These are phyloP conservation scores for Erythrolamprus reginae DNA, from an alignment of 2,113 vertebrate genomes.

Conservation along the genomic window DNA sequence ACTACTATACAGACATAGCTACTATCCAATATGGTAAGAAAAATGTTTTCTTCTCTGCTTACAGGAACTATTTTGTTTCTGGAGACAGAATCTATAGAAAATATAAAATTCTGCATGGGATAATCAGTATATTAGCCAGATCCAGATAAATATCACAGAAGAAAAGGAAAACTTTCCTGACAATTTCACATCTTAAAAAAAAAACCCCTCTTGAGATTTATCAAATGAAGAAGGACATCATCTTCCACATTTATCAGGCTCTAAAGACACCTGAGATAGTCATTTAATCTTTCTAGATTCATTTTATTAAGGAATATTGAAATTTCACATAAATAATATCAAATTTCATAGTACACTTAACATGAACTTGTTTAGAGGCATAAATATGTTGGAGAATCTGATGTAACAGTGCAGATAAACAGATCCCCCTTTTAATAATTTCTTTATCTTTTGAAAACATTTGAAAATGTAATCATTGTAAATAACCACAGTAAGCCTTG, in stretches of 20 bases:
- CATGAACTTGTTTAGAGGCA: background rate
- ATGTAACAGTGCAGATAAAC: background rate
- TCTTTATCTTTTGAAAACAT: background rate
- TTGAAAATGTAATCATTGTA: background rate
- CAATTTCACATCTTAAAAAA: background rate
- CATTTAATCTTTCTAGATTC: background rate
- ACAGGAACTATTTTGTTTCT: background rate
- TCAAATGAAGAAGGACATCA: background rate
- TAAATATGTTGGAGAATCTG: background rate
- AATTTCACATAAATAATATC: background rate
- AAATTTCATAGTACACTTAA: background rate
- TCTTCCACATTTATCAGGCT: background rate
- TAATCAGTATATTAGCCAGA: background rate
- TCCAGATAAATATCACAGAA: background rate
- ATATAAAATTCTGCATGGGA: background rate
- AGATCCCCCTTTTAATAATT: background rate
- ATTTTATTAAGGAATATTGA: background rate
- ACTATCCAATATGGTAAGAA: background rate
- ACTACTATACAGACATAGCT: background rate
- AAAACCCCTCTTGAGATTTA: background rate
- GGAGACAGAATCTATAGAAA: background rate
- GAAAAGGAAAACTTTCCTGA: background rate
- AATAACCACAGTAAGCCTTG: background rate
- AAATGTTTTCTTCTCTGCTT: slow-evolving; percentile 1
- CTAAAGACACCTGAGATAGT: background rate